Base-by-base conservation (phyloP, 2,113 vertebrate genomes). In the Pachyramphus minor region DNA sequence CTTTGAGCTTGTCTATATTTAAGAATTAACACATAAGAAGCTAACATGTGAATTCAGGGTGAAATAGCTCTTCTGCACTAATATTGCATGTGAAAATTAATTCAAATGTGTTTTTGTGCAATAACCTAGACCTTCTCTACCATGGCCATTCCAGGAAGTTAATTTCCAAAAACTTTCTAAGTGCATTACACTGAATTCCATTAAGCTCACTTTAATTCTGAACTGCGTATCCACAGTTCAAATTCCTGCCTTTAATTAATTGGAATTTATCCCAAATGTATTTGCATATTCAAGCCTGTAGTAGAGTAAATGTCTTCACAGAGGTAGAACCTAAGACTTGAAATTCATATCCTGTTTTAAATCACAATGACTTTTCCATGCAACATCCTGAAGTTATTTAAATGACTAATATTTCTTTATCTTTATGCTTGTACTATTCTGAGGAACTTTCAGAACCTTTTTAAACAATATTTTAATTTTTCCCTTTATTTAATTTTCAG, bases 201-300 rank as follows among this genome's bases (percentile, higher is more conserved):
- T 93, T 91, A 94, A 89, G 35, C 35, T 91, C 50, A 67, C 77
- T 91, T 84, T 67, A 89, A 87, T 81, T 93, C 84, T 84, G 69
- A 94, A 89, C 52, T 27, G 21, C 56, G 28, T 44, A 78, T 12
- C 21, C 52, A 56, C 12, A 72, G 49, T 78, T 96, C 78, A 91
- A 93, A 91, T 72, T 75, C 52, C 30, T 93, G 69, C 16, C 55
- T 89, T 90, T 78, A 91, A 84, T 94, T 84, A 94, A 84, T 3
- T 91, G 42, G 89, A 95, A 84, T 94, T 91, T 91, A 89, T 91
- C 73, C 77, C 68, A 81, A 84, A 87, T 47, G 17, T 59, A 89
- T 93, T 89, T 96, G 69, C 89, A 91, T 87, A 84, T 82, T 82
- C 47, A 78, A 60, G 39, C 42, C 68, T 0, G 0, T 47, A 93